phyloP scores from a whole-genome alignment of 2,113 vertebrate species.

The Alethe diademata region DNA sequence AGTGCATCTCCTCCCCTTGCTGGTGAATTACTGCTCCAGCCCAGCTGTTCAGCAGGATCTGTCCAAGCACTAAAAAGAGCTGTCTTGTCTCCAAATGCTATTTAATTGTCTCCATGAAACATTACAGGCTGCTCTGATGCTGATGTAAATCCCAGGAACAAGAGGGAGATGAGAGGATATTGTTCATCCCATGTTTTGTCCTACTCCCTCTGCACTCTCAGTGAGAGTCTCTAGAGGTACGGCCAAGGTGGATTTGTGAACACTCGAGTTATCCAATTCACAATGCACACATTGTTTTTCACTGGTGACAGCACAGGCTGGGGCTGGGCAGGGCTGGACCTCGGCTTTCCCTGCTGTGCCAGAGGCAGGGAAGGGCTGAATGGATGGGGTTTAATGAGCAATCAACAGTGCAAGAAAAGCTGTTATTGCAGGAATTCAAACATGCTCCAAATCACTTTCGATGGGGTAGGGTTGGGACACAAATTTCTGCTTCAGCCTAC shows the following conservation, averaged over 20 bases:
- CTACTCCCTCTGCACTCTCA: background rate
- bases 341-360: background rate
- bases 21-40: background rate
- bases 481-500: background rate
- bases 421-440: background rate
- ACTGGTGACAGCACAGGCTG: background rate
- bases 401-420: background rate
- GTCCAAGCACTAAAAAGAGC: slow-evolving; percentile 29
- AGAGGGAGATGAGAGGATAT: slow-evolving; percentile 6
- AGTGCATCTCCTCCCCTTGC: background rate
- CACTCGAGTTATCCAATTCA: background rate
- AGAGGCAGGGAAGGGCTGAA: background rate
- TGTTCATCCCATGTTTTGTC: background rate
- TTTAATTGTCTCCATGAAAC: slow-evolving; percentile 71
- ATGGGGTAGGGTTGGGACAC: background rate
- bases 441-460: background rate
- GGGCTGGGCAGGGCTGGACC: background rate
- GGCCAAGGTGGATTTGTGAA: background rate
- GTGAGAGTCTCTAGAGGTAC: background rate
- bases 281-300: background rate
- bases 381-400: background rate
- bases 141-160: slow-evolving; percentile 26
- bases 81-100: slow-evolving; percentile 55
- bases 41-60: slow-evolving; percentile 25
- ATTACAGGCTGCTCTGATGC: slow-evolving; percentile 29